phyloP scores from a whole-genome alignment of 2,888 invertebrate species.

The Taenaris catops region DNA sequence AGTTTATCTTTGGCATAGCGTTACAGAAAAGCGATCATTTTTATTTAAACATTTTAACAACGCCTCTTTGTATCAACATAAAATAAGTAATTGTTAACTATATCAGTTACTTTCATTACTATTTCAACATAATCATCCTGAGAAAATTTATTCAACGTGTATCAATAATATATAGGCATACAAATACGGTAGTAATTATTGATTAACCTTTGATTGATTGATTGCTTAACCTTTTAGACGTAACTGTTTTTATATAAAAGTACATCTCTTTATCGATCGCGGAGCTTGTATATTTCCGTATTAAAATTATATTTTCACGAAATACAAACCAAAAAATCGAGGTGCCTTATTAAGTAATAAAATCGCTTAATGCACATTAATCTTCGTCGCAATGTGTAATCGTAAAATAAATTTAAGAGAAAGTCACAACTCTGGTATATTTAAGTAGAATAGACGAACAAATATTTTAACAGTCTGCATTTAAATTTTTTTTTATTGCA shows the following conservation, averaged over 20 bases:
- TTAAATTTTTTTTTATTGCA: conserved; percentile 28
- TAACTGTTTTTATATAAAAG: conserved; percentile 3
- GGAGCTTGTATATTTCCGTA: conserved; percentile 14
- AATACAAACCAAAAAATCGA: conserved; percentile 58
- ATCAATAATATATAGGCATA: too few relatives aligned
- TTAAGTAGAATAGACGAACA: conserved; percentile 29
- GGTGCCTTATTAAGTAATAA: conserved; percentile 57
- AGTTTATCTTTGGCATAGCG: too few relatives aligned
- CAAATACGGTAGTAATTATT: conserved; percentile 6
- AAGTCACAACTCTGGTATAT: conserved; percentile 48
- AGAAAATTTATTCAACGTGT: too few relatives aligned
- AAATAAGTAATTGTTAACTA: too few relatives aligned
- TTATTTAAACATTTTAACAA: too few relatives aligned
- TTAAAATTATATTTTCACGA: conserved; percentile 25
- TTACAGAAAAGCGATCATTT: too few relatives aligned
- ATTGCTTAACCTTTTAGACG: conserved; percentile 8
- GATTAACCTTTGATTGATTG: too few relatives aligned
- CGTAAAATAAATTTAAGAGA: conserved; percentile 34
- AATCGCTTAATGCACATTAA: conserved; percentile 18
- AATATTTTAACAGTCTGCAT: conserved; percentile 27
- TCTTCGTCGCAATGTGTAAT: conserved; percentile 23
- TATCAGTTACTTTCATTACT: too few relatives aligned
- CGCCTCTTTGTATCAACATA: too few relatives aligned
- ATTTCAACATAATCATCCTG: too few relatives aligned
- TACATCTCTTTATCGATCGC: conserved; percentile 10